A percentile compares a stretch with the other conserved stretches of the same genome.
These are phyloP conservation scores for Pipistrellus pipistrellus DNA, from an alignment of 2,797 vertebrate species.

Conservation along the genomic window DNA sequence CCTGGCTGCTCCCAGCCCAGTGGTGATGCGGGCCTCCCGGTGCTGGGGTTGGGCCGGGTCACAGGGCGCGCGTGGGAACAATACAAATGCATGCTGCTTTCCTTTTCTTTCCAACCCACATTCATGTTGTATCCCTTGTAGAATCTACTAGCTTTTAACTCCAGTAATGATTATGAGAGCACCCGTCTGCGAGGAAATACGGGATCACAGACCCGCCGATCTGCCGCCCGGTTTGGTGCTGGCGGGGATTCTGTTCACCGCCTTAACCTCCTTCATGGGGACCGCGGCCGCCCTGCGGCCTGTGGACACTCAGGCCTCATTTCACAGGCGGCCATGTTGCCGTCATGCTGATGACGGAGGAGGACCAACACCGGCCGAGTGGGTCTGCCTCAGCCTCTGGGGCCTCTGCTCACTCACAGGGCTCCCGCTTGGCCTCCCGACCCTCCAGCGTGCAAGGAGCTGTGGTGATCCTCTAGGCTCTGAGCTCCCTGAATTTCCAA, in stretches of 20 bases:
- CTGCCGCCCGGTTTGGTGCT: constrained; percentile 13
- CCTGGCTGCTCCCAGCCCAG: constrained; percentile 5
- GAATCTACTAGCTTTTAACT: constrained; percentile 17
- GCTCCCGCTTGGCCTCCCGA: constrained; percentile 87
- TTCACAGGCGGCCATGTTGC: constrained; percentile 84
- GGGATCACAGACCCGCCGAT: constrained; percentile 36
- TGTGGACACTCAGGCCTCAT: constrained; percentile 81
- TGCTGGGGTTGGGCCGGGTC: not conserved
- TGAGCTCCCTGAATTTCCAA: constrained; percentile 73
- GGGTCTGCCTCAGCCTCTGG: constrained; percentile 87
- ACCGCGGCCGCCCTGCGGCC: constrained; percentile 76
- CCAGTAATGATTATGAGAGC: not conserved
- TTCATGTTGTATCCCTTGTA: not conserved
- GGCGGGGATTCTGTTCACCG: constrained; percentile 62
- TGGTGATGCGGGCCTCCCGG: not conserved
- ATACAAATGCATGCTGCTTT: not conserved
- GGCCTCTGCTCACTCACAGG: constrained; percentile 86
- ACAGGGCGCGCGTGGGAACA: not conserved
- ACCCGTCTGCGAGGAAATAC: constrained; percentile 42
- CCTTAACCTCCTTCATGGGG: constrained; percentile 82
- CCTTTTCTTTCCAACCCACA: not conserved
- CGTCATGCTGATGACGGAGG: constrained; percentile 85
- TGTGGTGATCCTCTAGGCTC: constrained; percentile 85
- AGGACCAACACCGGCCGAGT: constrained; percentile 81
- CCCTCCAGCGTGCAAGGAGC: constrained; percentile 86